Conservation (phyloP, 2,888 invertebrate genomes). For the Caenorhabditis afra region DNA sequence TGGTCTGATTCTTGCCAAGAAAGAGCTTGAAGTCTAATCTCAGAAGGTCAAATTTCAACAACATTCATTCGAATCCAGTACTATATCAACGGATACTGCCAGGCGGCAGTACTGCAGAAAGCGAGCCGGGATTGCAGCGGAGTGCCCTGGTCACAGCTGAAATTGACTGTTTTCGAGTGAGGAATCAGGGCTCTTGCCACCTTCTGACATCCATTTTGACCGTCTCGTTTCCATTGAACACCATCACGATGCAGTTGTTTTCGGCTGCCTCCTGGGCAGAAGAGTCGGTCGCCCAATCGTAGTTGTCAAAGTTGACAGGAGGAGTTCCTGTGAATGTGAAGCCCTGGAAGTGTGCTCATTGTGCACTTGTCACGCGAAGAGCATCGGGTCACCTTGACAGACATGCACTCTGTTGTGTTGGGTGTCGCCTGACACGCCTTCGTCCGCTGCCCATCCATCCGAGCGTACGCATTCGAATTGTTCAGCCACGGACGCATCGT, state of each 20-base stretch:
- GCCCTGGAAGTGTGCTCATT: conserved; percentile 7
- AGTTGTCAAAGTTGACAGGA: conserved; percentile 12
- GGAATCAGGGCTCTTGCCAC: background rate
- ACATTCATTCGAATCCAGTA: background rate
- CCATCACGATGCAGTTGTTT: conserved; percentile 33
- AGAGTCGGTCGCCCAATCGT: conserved; percentile 27
- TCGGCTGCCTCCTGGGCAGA: background rate
- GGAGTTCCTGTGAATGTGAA: conserved; percentile 19
- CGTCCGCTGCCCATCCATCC: conserved; percentile 17
- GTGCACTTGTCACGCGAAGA: background rate
- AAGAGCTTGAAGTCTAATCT: too few relatives aligned
- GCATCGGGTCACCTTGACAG: background rate
- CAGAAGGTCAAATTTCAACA: too few relatives aligned
- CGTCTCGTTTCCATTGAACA: conserved; percentile 13
- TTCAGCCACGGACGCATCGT: background rate
- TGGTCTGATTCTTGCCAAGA: too few relatives aligned
- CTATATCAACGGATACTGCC: background rate
- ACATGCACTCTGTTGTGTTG: conserved; percentile 16
- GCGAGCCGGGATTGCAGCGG: background rate
- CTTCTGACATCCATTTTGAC: conserved; percentile 23
- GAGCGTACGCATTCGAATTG: conserved; percentile 5
- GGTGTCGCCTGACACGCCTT: conserved; percentile 10
- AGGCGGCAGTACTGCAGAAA: background rate
- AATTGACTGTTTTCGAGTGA: background rate
- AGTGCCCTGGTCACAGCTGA: background rate